phyloP scores from a whole-genome alignment of 2,888 invertebrate species.

The Hypomecis punctinalis region DNA sequence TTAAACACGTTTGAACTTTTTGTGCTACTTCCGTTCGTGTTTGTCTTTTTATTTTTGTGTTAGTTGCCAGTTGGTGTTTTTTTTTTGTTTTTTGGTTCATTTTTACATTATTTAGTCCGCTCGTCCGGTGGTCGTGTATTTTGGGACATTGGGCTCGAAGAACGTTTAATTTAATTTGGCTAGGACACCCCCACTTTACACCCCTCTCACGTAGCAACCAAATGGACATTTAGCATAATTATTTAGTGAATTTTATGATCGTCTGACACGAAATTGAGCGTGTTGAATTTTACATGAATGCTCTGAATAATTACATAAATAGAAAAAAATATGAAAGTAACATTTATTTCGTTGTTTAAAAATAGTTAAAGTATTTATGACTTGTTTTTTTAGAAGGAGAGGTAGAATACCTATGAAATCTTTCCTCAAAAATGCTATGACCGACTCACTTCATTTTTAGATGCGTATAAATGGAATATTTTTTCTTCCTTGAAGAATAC shows the following conservation, averaged over 20 bases:
- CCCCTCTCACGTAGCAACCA: constrained; percentile 15
- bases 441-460: too few relatives aligned
- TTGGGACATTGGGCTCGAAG: constrained; percentile 44
- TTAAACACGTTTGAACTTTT: background rate
- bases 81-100: constrained; percentile 52
- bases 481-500: too few relatives aligned
- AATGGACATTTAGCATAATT: background rate
- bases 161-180: constrained; percentile 43
- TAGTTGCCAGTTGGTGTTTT: background rate
- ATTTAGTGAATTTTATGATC: constrained; percentile 16
- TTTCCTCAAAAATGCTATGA: too few relatives aligned
- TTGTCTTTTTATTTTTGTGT: background rate
- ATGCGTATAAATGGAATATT: too few relatives aligned
- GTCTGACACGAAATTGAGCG: constrained; percentile 16
- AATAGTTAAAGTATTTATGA: too few relatives aligned
- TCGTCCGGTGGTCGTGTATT: constrained; percentile 55
- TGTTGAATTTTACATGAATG: background rate
- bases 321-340: too few relatives aligned
- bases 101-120: constrained; percentile 54
- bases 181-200: constrained; percentile 40
- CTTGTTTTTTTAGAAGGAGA: too few relatives aligned
- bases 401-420: too few relatives aligned
- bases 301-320: background rate
- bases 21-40: constrained; percentile 1
- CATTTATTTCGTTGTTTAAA: too few relatives aligned